phyloP scores from a whole-genome alignment of 2,797 vertebrate genomes.

The Rhyacichthys aspro region DNA sequence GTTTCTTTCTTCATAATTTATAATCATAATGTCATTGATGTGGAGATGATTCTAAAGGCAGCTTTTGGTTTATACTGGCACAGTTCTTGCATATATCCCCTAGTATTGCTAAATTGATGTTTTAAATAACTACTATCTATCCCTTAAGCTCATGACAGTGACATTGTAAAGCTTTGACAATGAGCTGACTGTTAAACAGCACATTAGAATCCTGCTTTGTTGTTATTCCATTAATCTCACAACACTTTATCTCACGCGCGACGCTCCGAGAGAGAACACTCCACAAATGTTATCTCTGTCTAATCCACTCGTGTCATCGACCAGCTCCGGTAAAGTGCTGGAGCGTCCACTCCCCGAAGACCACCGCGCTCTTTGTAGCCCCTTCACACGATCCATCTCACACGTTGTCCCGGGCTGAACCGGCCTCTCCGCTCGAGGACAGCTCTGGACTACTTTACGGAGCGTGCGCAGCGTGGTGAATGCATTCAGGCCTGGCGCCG shows the following conservation, averaged over 20 bases:
- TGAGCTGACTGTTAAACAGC: too few species aligned
- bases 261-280: background rate
- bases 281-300: slow-evolving; percentile 8
- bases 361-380: slow-evolving; percentile 32
- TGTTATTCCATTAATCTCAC: too few species aligned
- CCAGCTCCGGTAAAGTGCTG: slow-evolving; percentile 3
- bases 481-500: slow-evolving; percentile 52
- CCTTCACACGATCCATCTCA: slow-evolving; percentile 21
- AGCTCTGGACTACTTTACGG: slow-evolving; percentile 52
- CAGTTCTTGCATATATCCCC: too few species aligned
- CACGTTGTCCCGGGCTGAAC: slow-evolving; percentile 41
- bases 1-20: too few species aligned
- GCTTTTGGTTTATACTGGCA: too few species aligned
- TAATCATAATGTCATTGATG: too few species aligned
- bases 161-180: too few species aligned
- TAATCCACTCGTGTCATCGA: background rate
- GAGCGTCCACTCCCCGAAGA: slow-evolving; percentile 6
- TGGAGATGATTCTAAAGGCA: too few species aligned
- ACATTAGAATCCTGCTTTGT: too few species aligned
- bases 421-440: slow-evolving; percentile 26
- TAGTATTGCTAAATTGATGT: too few species aligned
- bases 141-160: too few species aligned
- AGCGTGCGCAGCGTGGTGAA: slow-evolving; percentile 63
- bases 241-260: background rate
- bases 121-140: too few species aligned